Percentiles rank a stretch among this genome's conserved stretches.
phyloP scores from a whole-genome alignment of 2,113 vertebrate genomes.

The Geococcyx californianus region DNA sequence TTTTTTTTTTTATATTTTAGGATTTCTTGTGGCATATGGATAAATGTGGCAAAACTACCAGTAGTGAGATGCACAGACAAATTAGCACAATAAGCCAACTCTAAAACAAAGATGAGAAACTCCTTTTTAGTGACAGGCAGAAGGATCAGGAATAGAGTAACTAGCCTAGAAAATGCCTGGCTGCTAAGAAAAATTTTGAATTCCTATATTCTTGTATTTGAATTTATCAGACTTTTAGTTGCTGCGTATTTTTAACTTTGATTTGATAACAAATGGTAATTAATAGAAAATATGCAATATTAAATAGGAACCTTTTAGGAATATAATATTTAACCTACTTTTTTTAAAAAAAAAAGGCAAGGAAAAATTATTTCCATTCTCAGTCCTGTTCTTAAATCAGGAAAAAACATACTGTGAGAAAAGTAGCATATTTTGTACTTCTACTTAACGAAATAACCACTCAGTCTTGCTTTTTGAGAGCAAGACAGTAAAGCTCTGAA shows the following conservation, averaged over 20 bases:
- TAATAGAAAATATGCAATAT: background rate
- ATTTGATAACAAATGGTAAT: background rate
- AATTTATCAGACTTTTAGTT: background rate
- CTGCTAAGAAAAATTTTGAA: background rate
- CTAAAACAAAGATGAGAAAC: background rate
- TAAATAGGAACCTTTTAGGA: background rate
- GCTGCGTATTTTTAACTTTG: background rate
- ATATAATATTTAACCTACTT: background rate
- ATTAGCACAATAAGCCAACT: background rate
- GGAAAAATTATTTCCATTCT: background rate
- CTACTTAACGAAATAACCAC: background rate
- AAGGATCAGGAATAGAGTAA: background rate
- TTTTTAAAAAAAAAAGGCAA: background rate
- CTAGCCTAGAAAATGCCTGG: background rate
- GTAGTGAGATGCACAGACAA: background rate
- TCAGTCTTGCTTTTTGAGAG: background rate
- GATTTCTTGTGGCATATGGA: background rate
- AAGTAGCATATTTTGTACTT: background rate
- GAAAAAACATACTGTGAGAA: background rate
- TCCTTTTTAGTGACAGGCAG: background rate
- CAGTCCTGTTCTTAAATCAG: background rate
- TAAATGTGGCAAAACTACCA: background rate
- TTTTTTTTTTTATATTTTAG: background rate
- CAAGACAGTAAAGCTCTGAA: background rate
- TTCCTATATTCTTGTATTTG: background rate